Base-by-base conservation (phyloP, 1,140 invertebrate species). In the Eupristina koningsbergeri region DNA sequence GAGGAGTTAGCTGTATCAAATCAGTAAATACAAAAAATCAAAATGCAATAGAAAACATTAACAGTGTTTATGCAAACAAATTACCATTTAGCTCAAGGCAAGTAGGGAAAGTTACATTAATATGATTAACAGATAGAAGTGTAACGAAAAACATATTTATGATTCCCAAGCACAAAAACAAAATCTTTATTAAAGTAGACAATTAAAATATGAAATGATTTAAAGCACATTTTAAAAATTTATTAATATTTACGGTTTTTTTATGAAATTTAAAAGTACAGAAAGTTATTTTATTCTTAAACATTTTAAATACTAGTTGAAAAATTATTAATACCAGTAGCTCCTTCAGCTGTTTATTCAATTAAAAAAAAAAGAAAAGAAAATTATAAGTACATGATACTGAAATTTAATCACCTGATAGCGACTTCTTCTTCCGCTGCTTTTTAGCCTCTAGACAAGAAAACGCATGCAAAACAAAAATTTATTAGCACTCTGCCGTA, bases 401-500 rank as follows among this genome's bases (percentile, higher is more conserved):
- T 92, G 87, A 90, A 87, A 89, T 88, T 89, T 89, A 93, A 90
- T 97, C 96, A 97, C 96, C 96, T 95, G 96, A 94, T 93, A 96
- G 93, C 92, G 96, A 97, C 94, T 97, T 97, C 94, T 96, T 96
- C 94, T 96, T 96, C 94, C 95, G 95, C 93, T 96, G 95, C 95
- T 97, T 97, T 96, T 97, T 97, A 95, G 96, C 96, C 95, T 97
- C 96, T 97, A 95, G 91, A 93, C 90, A 93, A 93, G 93, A 94
- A 94, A 94, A 93, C 90, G 91, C 93, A 94, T 94, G 93, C 93
- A 94, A 94, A 94, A 94, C 89, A 93, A 94, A 85, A 93, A 93
- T 91, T 91, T 87, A 94, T 94, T 94, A 94, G 93, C 93, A 93
- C 92, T 93, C 88, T 93, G 78, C 74, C 77, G 79, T 73, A 85